Percentiles rank a stretch among this genome's conserved stretches.
These are phyloP conservation scores for Papilio demoleus DNA, from an alignment of 2,888 invertebrate species.

Conservation along the genomic window DNA sequence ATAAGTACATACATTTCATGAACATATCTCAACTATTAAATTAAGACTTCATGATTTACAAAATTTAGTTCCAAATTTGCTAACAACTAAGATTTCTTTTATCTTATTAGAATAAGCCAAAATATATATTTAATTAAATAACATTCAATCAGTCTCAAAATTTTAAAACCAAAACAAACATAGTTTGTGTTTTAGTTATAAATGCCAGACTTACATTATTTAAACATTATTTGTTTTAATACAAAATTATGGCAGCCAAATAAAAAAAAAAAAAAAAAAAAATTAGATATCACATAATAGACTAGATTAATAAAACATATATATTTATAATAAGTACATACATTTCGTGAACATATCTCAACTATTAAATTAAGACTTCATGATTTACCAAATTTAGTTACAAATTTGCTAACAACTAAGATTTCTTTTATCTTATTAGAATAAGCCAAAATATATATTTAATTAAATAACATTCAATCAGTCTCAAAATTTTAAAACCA, in stretches of 20 bases:
- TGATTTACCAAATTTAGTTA: background rate
- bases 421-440: background rate
- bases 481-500: slow-evolving; percentile 21
- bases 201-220: background rate
- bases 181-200: background rate
- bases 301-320: too few relatives aligned
- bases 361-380: background rate
- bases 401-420: background rate
- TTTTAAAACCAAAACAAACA: slow-evolving; percentile 22
- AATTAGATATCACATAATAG: too few relatives aligned
- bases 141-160: slow-evolving; percentile 22
- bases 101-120: background rate
- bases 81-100: background rate
- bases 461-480: background rate
- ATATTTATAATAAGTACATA: background rate
- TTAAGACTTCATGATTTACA: background rate
- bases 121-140: background rate
- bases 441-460: background rate
- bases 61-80: background rate
- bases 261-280: too few relatives aligned
- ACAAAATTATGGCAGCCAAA: background rate
- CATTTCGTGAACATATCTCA: background rate
- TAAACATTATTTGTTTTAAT: background rate
- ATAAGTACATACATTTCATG: background rate
- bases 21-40: background rate